Conservation (phyloP, 23 tunicate genomes). For the Diplosoma virens region DNA sequence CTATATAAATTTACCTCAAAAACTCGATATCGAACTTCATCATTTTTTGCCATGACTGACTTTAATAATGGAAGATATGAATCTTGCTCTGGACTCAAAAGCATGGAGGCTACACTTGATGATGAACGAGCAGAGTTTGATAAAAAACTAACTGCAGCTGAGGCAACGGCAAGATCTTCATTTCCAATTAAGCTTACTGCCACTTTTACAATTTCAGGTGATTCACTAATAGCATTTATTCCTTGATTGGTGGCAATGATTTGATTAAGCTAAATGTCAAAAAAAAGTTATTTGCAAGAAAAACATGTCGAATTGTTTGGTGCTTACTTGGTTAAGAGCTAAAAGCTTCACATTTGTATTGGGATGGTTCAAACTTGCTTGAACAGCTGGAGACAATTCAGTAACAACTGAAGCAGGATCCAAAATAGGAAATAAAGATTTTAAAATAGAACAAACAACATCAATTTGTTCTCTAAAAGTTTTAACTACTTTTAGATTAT, state of each 20-base stretch:
- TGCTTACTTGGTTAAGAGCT: constrained; percentile 46
- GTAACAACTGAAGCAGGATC: constrained; percentile 41
- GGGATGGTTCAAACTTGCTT: constrained; percentile 45
- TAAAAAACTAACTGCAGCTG: constrained; percentile 50
- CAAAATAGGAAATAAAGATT: constrained; percentile 49
- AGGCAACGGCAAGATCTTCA: constrained; percentile 42
- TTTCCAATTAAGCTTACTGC: constrained; percentile 50
- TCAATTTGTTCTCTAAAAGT: constrained; percentile 66
- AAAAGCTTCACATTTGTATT: constrained; percentile 38
- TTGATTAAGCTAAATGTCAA: constrained; percentile 15
- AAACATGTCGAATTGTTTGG: not conserved
- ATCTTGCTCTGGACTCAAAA: constrained; percentile 7
- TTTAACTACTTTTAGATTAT: not conserved
- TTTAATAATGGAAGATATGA: constrained; percentile 21
- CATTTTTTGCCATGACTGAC: constrained; percentile 48
- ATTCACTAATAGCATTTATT: constrained; percentile 41
- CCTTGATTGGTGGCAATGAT: constrained; percentile 38
- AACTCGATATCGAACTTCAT: constrained; percentile 68
- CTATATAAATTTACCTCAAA: constrained; percentile 45
- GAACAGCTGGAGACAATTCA: constrained; percentile 19
- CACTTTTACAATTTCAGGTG: constrained; percentile 33
- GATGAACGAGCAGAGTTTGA: constrained; percentile 54
- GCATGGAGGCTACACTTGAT: constrained; percentile 19
- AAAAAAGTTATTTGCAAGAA: not conserved
- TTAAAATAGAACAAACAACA: constrained; percentile 43